Conservation (phyloP, 2,113 vertebrate species). For the Sardina pilchardus region DNA sequence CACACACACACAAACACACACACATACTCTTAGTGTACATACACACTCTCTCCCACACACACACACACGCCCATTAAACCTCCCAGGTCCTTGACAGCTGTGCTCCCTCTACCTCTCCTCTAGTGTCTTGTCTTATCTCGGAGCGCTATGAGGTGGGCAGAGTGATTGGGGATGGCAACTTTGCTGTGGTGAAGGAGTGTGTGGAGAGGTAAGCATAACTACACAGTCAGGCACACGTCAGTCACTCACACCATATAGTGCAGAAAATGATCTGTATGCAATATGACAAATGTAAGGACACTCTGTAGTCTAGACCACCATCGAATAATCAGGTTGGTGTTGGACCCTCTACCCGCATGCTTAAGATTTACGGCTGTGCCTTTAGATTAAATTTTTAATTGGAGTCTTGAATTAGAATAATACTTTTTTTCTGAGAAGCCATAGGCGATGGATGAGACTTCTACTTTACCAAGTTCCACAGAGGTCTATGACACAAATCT, state of each 20-base stretch:
- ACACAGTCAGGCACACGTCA: not conserved
- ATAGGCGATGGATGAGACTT: too few species aligned
- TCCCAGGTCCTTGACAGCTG: not conserved
- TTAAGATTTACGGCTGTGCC: too few species aligned
- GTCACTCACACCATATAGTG: not conserved
- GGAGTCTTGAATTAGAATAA: too few species aligned
- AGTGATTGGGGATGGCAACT: slow-evolving; percentile 97
- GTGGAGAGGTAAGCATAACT: slow-evolving; percentile 81
- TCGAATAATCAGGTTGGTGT: too few species aligned
- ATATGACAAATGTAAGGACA: too few species aligned
- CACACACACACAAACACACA: not conserved
- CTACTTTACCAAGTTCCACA: too few species aligned
- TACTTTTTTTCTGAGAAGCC: too few species aligned
- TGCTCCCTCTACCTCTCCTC: not conserved
- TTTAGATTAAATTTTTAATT: too few species aligned
- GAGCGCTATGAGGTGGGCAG: slow-evolving; percentile 85
- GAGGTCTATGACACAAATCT: too few species aligned
- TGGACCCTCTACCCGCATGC: too few species aligned
- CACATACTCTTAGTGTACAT: not conserved
- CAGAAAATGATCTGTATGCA: too few species aligned
- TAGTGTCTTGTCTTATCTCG: not conserved
- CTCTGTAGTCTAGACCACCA: too few species aligned
- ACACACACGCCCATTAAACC: not conserved
- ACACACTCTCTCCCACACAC: not conserved
- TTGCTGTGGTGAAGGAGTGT: slow-evolving; percentile 95